These are phyloP conservation scores for Sceliomorpha sp. DNA, from an alignment of 2,888 invertebrate genomes.

Conservation along the genomic window DNA sequence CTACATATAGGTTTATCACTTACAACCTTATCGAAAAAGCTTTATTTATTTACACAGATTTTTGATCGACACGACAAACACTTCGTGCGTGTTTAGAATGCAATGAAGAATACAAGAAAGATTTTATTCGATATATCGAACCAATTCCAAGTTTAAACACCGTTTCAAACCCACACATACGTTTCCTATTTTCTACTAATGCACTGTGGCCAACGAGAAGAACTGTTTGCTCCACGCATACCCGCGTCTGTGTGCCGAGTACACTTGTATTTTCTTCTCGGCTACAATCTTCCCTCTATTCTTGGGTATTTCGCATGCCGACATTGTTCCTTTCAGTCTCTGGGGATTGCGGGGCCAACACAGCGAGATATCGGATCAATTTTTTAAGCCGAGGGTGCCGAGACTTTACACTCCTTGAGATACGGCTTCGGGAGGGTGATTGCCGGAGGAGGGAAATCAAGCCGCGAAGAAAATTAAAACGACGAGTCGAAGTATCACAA, in stretches of 20 bases:
- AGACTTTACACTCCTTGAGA: constrained; percentile 78
- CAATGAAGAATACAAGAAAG: constrained; percentile 5
- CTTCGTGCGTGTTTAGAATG: too few species aligned
- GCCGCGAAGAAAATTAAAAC: constrained; percentile 80
- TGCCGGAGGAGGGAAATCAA: constrained; percentile 70
- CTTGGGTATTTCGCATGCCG: constrained; percentile 67
- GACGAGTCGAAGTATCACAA: constrained; percentile 75
- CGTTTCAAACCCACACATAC: constrained; percentile 11
- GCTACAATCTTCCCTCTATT: constrained; percentile 56
- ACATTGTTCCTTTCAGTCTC: constrained; percentile 77
- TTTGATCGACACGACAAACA: too few species aligned
- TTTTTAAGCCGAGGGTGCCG: constrained; percentile 80
- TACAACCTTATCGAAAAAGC: too few species aligned
- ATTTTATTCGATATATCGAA: constrained; percentile 41
- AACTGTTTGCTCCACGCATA: constrained; percentile 38
- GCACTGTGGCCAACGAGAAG: constrained; percentile 20
- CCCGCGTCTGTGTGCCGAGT: constrained; percentile 19
- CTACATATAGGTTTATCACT: too few species aligned
- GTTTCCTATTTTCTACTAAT: constrained; percentile 41
- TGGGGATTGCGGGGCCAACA: constrained; percentile 75
- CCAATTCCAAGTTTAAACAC: constrained; percentile 29
- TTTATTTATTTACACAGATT: too few species aligned
- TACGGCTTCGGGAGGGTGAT: constrained; percentile 62
- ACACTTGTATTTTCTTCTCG: constrained; percentile 36
- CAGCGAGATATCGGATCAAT: constrained; percentile 80